phyloP scores from a whole-genome alignment of 1,140 invertebrate genomes.

The Calycopis cecrops region DNA sequence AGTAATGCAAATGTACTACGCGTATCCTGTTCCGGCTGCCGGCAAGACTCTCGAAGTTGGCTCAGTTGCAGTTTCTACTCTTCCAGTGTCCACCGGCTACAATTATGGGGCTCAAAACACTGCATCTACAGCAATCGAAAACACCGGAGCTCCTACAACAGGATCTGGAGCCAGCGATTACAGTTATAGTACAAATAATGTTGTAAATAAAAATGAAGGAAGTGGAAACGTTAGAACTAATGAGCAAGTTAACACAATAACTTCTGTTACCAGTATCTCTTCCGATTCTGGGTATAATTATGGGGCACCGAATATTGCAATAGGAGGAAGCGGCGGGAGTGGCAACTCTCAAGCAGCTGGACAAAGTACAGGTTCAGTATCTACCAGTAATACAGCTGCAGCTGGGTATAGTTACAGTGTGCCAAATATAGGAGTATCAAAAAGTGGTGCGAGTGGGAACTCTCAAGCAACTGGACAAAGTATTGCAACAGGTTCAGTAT shows the following conservation, averaged over 20 bases:
- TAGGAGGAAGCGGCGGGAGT: conserved; percentile 4
- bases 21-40: conserved; percentile 45
- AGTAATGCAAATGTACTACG: conserved; percentile 57
- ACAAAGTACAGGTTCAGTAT: not conserved
- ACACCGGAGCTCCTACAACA: not conserved
- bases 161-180: conserved; percentile 26
- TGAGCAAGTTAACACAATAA: conserved; percentile 7
- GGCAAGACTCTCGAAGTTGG: conserved; percentile 31
- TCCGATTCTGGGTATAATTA: conserved; percentile 28
- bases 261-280: not conserved
- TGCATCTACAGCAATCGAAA: conserved; percentile 2
- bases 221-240: not conserved
- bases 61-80: conserved; percentile 1
- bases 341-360: not conserved
- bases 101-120: conserved; percentile 21
- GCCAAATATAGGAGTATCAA: conserved; percentile 3
- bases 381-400: conserved; percentile 5
- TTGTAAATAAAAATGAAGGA: not conserved
- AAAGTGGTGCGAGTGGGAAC: conserved; percentile 1
- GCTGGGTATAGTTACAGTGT: conserved; percentile 16
- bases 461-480: not conserved
- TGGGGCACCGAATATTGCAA: conserved; percentile 15
- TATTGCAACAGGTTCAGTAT: not conserved
- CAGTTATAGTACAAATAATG: conserved; percentile 18
- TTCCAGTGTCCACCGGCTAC: conserved; percentile 19